These are phyloP conservation scores for Callyntrura sp. DNA, from an alignment of 2,888 invertebrate genomes.

Conservation along the genomic window DNA sequence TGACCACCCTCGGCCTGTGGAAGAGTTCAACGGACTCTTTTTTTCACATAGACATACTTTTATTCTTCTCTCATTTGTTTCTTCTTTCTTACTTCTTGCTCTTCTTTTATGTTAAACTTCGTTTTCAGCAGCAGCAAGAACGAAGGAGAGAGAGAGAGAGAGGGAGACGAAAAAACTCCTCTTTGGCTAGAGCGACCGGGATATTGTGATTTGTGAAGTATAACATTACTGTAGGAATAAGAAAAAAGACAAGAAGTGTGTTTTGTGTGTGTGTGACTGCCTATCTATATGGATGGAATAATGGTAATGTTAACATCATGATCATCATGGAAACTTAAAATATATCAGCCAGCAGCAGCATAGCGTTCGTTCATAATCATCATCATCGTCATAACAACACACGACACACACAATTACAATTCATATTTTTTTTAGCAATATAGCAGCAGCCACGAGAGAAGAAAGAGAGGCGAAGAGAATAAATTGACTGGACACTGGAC, in stretches of 20 bases:
- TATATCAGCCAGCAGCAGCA: slow-evolving; percentile 37
- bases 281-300: slow-evolving; percentile 46
- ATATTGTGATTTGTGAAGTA: slow-evolving; percentile 21
- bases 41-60: slow-evolving; percentile 66
- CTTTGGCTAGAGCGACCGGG: slow-evolving; percentile 19
- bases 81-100: slow-evolving; percentile 30
- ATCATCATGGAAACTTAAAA: slow-evolving; percentile 61
- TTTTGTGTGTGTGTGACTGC: slow-evolving; percentile 45
- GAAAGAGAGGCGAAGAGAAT: slow-evolving; percentile 32
- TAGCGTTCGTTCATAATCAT: slow-evolving; percentile 60
- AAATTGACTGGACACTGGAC: slow-evolving; percentile 72
- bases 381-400: slow-evolving; percentile 17
- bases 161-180: slow-evolving; percentile 14
- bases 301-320: neutral
- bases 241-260: slow-evolving; percentile 16
- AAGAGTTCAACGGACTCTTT: slow-evolving; percentile 65
- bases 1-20: slow-evolving; percentile 71
- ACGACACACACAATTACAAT: neutral
- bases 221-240: slow-evolving; percentile 32
- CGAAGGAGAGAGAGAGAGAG: slow-evolving; percentile 29
- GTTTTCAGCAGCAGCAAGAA: neutral
- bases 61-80: slow-evolving; percentile 43
- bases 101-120: slow-evolving; percentile 45
- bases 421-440: slow-evolving; percentile 18
- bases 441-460: neutral